These are phyloP conservation scores for Colletes latitarsis DNA, from an alignment of 1,140 invertebrate genomes.

Conservation along the genomic window DNA sequence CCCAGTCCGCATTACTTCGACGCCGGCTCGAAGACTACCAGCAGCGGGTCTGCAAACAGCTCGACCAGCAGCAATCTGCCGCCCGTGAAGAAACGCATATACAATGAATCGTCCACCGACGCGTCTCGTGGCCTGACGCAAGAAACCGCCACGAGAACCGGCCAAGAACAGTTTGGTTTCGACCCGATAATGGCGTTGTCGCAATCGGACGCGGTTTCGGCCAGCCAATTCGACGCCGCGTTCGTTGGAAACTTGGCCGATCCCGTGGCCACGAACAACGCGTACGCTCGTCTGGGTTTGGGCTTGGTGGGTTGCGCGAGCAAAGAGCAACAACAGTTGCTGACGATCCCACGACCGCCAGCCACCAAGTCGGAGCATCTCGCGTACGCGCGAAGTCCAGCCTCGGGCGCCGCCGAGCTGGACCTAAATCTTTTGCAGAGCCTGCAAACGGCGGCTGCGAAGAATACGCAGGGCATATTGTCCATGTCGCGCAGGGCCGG, in stretches of 20 bases:
- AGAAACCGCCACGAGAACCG: slow-evolving; percentile 49
- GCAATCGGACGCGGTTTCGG: slow-evolving; percentile 66
- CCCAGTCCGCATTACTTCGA: slow-evolving; percentile 77
- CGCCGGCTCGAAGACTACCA: slow-evolving; percentile 60
- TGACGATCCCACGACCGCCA: slow-evolving; percentile 72
- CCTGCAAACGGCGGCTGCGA: slow-evolving; percentile 71
- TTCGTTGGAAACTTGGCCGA: slow-evolving; percentile 72
- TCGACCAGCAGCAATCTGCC: slow-evolving; percentile 61
- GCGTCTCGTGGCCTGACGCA: slow-evolving; percentile 60
- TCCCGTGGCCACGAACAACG: slow-evolving; percentile 69
- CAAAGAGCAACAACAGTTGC: slow-evolving; percentile 74
- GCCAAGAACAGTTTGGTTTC: slow-evolving; percentile 73
- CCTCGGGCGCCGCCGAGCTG: slow-evolving; percentile 66
- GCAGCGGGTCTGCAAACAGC: slow-evolving; percentile 23
- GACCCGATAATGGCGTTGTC: slow-evolving; percentile 74
- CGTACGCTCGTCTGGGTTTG: slow-evolving; percentile 74
- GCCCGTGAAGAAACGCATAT: slow-evolving; percentile 77
- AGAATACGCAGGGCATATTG: slow-evolving; percentile 66
- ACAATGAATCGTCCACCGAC: slow-evolving; percentile 70
- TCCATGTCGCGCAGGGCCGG: slow-evolving; percentile 65
- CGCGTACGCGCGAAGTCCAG: slow-evolving; percentile 67
- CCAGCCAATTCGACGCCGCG: slow-evolving; percentile 71
- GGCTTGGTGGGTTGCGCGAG: slow-evolving; percentile 71
- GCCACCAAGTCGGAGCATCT: slow-evolving; percentile 71
- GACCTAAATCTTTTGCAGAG: slow-evolving; percentile 76